Base-by-base conservation (phyloP, 2,797 vertebrate genomes). In the Ara ararauna region DNA sequence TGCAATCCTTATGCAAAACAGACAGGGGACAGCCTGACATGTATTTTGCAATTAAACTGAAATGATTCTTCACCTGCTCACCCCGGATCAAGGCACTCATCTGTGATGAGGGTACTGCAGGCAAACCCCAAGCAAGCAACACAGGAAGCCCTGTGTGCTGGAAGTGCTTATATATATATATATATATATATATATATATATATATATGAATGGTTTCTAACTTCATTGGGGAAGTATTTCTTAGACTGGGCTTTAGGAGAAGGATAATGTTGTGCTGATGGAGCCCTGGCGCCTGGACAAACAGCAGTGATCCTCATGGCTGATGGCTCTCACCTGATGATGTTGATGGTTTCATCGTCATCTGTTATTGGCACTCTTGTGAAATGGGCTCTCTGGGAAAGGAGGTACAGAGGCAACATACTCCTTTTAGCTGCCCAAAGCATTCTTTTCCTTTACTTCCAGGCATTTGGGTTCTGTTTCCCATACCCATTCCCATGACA, bases 11-110 rank as follows among this genome's bases (percentile, higher is more conserved):
- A 66, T 19, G 82, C 34, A 65, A 73, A 90, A 60, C 60, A 27
- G 75, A 61, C 0, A 67, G 50, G n/a, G 38, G 47, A 30, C 4
- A 70, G 42, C 29, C 47, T 81, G 86, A 58, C 83, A 62, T 86
- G 90, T 83, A 78, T 89, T 92, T 87, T 91, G 76, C 67, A 89
- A 83, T 91, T 90, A 86, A 89, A 74, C 13, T 12, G 54, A 65
- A 92, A 72, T 34, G 44, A 62, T 72, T 87, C 75, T 85, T 91
- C 3, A 7, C 79, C 66, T 85, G 34, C 72, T 62, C 0, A 0
- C 47, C 68, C 34, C 58, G 11, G 7, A 56, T 9, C 0, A 2
- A 87, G 65, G 68, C 29, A 12, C 62, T 71, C 44, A 53, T 45
- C 66, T 82, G 64, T 47, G 54, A 32, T 2, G 23, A 70, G 22